Evolutionary conservation across 2,797 vertebrate species (phyloP).

Genomic region (Enteromius argenteus): DNA sequence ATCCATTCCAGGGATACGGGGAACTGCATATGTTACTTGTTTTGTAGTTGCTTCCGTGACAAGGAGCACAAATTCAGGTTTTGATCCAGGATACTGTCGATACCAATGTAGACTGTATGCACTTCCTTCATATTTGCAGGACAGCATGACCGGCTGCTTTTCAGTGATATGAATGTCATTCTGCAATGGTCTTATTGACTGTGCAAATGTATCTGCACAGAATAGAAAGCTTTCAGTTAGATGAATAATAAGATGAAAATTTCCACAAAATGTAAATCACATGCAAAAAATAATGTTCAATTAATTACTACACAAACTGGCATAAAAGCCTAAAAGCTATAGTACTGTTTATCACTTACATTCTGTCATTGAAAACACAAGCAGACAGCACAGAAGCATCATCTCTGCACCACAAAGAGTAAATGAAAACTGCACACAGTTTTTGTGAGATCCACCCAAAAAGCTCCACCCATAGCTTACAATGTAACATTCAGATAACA

Average conservation of each 20-base stretch:
- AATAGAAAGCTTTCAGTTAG: background rate
- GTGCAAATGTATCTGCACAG: background rate
- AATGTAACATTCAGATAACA: background rate
- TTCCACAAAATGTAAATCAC: background rate
- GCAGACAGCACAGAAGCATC: slow-evolving; percentile 3
- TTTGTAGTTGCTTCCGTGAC: background rate
- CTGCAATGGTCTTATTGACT: slow-evolving; percentile 26
- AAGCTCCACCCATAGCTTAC: slow-evolving; percentile 25
- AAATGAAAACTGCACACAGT: background rate
- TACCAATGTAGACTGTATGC: slow-evolving; percentile 40
- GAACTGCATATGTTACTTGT: background rate
- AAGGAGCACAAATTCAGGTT: slow-evolving; percentile 46
- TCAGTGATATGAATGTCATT: background rate
- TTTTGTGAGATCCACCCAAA: background rate
- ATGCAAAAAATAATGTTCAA: background rate
- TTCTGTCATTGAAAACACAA: background rate
- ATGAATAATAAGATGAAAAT: background rate
- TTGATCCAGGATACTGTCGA: slow-evolving; percentile 39
- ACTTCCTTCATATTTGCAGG: slow-evolving; percentile 47
- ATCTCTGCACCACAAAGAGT: background rate
- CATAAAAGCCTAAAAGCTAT: background rate
- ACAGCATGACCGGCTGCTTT: slow-evolving; percentile 5
- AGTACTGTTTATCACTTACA: background rate
- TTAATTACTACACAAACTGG: background rate
- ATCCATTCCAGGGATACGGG: slow-evolving; percentile 22